phyloP scores from a whole-genome alignment of 1,140 invertebrate species.

The Idris sp. region DNA sequence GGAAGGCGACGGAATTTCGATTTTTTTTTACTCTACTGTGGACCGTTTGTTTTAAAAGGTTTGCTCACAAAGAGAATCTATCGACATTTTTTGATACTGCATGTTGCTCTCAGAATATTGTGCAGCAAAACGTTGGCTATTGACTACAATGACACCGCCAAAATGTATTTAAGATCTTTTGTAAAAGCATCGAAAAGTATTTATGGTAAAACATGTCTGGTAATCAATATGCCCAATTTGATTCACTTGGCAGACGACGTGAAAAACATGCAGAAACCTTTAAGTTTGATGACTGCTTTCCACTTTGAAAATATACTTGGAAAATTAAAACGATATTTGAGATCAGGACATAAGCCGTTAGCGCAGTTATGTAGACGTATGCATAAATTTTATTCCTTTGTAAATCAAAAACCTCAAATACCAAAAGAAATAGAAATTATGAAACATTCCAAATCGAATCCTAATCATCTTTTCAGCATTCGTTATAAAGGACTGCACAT shows the following conservation, averaged over 20 bases:
- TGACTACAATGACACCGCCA: slow-evolving; percentile 4
- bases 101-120: slow-evolving; percentile 24
- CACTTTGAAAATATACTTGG: slow-evolving; percentile 45
- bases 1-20: slow-evolving; percentile 10
- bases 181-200: not conserved
- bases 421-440: slow-evolving; percentile 16
- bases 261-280: slow-evolving; percentile 23
- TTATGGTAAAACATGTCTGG: slow-evolving; percentile 10
- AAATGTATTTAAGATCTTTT: slow-evolving; percentile 18
- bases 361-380: slow-evolving; percentile 37
- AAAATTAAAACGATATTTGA: slow-evolving; percentile 30
- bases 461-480: slow-evolving; percentile 16
- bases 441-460: slow-evolving; percentile 8
- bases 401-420: slow-evolving; percentile 18
- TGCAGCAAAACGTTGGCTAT: slow-evolving; percentile 13
- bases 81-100: slow-evolving; percentile 1
- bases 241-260: slow-evolving; percentile 38
- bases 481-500: slow-evolving; percentile 14
- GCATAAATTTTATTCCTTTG: too few species aligned
- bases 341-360: slow-evolving; percentile 33
- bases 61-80: not conserved
- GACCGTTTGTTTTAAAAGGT: slow-evolving; percentile 2
- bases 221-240: slow-evolving; percentile 42
- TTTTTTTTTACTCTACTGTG: too few species aligned
- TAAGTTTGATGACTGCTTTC: slow-evolving; percentile 41